These are phyloP conservation scores for Hipposideros larvatus DNA, from an alignment of 2,797 vertebrate species.

Conservation along the genomic window DNA sequence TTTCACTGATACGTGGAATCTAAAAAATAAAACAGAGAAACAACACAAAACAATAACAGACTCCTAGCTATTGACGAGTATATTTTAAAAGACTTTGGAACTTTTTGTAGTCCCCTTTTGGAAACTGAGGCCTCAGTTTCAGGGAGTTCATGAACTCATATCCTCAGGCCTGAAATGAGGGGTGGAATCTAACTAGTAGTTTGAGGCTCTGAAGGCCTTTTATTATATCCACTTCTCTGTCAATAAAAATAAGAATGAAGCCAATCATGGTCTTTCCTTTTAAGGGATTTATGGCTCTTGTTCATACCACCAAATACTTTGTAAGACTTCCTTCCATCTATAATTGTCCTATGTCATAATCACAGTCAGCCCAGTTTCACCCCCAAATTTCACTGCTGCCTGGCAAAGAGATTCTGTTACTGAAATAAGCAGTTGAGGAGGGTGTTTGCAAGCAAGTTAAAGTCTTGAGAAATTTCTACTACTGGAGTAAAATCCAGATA, in stretches of 20 bases:
- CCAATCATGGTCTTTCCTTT: neutral
- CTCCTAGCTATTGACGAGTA: neutral
- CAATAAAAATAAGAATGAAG: neutral
- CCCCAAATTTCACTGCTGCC: neutral
- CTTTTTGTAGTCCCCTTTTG: neutral
- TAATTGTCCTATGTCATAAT: neutral
- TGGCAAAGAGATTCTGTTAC: slow-evolving; percentile 20
- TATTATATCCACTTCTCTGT: neutral
- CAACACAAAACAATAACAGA: neutral
- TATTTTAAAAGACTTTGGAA: slow-evolving; percentile 18
- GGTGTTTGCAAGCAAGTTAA: neutral
- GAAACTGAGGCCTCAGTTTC: neutral
- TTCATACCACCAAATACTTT: neutral
- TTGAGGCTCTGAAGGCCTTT: neutral
- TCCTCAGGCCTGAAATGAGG: neutral
- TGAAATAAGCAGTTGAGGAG: neutral
- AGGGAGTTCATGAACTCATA: neutral
- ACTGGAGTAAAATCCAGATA: slow-evolving; percentile 41
- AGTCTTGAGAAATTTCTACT: slow-evolving; percentile 26
- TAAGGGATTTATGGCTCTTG: neutral
- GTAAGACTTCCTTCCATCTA: neutral
- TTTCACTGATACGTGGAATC: neutral
- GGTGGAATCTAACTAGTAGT: neutral
- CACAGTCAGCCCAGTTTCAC: neutral
- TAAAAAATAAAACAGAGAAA: neutral